Evolutionary conservation across 2,888 invertebrate species (phyloP).

Genomic region (Oegoconia quadripuncta): DNA sequence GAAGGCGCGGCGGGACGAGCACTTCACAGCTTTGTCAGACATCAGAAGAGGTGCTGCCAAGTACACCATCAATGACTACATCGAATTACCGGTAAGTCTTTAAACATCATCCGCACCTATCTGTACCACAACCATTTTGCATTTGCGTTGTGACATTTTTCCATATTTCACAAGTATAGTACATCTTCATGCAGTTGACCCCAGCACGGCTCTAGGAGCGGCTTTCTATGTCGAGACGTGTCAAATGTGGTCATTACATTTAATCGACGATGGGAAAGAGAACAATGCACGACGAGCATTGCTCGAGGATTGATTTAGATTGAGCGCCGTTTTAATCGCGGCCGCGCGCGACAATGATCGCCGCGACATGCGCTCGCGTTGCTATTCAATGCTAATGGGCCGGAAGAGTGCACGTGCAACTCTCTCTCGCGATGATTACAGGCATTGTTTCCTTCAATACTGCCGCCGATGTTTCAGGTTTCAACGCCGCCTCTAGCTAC

Average conservation of each 20-base stretch:
- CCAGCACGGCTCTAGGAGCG: conserved; percentile 36
- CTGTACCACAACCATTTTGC: conserved; percentile 32
- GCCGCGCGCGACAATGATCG: conserved; percentile 57
- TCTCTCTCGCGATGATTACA: conserved; percentile 57
- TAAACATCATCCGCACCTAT: conserved; percentile 18
- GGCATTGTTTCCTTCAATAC: conserved; percentile 52
- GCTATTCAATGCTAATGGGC: conserved; percentile 75
- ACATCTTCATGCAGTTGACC: conserved; percentile 54
- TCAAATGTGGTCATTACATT: conserved; percentile 64
- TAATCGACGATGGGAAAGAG: conserved; percentile 57
- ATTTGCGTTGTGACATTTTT: too few species aligned
- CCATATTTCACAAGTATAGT: too few species aligned
- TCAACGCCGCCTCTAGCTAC: conserved; percentile 20
- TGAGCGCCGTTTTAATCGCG: conserved; percentile 50
- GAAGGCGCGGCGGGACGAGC: conserved; percentile 81
- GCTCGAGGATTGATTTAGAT: conserved; percentile 62
- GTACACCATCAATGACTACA: conserved; percentile 80
- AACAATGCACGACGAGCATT: conserved; percentile 54
- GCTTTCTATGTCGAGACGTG: conserved; percentile 41
- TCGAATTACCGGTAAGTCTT: conserved; percentile 86
- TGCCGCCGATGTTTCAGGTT: conserved; percentile 41
- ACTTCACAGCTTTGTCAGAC: conserved; percentile 82
- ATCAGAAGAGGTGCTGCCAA: conserved; percentile 83
- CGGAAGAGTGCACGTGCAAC: conserved; percentile 66
- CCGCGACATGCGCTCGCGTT: conserved; percentile 54